Evolutionary conservation across 1,140 invertebrate genomes (phyloP).

Genomic region (Trichogramma pretiosum): DNA sequence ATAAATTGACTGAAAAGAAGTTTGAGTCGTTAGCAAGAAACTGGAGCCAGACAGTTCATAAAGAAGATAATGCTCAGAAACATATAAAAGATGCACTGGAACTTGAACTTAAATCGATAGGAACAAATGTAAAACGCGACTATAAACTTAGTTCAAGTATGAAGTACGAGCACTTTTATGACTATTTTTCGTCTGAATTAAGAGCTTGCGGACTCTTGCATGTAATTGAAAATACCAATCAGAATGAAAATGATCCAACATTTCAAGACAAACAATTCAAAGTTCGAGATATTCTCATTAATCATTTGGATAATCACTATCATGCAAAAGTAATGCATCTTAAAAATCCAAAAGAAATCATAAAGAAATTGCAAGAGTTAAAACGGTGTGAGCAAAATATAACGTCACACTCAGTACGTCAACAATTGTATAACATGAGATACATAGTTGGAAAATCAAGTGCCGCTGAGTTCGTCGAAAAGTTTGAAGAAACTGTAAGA

Average conservation of each 20-base stretch:
- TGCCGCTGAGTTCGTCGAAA: slow-evolving; percentile 17
- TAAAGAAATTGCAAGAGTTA: slow-evolving; percentile 18
- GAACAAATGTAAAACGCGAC: not conserved
- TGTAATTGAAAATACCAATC: slow-evolving; percentile 5
- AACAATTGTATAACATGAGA: slow-evolving; percentile 15
- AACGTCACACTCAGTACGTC: slow-evolving; percentile 7
- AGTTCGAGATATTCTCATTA: slow-evolving; percentile 20
- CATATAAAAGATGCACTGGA: too few relatives aligned
- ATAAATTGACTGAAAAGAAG: too few relatives aligned
- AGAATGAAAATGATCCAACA: not conserved
- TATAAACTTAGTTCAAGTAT: not conserved
- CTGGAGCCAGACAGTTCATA: too few relatives aligned
- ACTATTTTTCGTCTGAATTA: slow-evolving; percentile 16
- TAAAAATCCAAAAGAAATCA: slow-evolving; percentile 15
- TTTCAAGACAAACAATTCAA: slow-evolving; percentile 9
- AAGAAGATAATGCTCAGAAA: too few relatives aligned
- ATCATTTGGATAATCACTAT: slow-evolving; percentile 17
- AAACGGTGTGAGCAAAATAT: slow-evolving; percentile 21
- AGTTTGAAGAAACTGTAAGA: slow-evolving; percentile 20
- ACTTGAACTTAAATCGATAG: too few relatives aligned
- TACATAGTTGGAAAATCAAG: slow-evolving; percentile 13
- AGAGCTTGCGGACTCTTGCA: slow-evolving; percentile 10
- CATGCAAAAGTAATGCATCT: slow-evolving; percentile 14
- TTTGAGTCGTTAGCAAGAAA: too few relatives aligned
- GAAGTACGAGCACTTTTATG: slow-evolving; percentile 13